These are phyloP conservation scores for Alfaro cultratus DNA, from an alignment of 2,797 vertebrate genomes.

Conservation along the genomic window DNA sequence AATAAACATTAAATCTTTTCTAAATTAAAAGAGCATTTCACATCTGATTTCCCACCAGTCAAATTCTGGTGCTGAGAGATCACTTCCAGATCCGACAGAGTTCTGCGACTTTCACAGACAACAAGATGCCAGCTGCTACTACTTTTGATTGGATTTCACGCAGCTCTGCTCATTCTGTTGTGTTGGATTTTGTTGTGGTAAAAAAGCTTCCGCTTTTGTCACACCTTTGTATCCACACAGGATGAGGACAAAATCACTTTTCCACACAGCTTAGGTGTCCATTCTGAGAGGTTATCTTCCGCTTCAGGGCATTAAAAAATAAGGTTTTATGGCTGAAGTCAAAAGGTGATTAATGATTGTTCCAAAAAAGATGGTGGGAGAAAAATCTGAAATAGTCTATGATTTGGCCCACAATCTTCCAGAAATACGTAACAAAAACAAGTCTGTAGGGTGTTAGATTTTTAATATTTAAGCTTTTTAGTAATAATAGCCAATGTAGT, in stretches of 20 bases:
- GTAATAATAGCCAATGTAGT: conserved; percentile 3
- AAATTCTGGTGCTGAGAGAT: conserved; percentile 28
- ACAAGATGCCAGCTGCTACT: conserved; percentile 58
- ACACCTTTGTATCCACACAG: conserved; percentile 59
- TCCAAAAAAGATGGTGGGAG: conserved; percentile 47
- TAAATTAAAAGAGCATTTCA: conserved; percentile 29
- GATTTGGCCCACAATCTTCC: conserved; percentile 45
- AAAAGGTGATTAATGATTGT: conserved; percentile 67
- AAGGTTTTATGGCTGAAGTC: conserved; percentile 65
- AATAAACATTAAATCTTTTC: conserved; percentile 33
- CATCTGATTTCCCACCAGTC: conserved; percentile 26
- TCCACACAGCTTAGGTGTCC: conserved; percentile 57
- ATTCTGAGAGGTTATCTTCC: conserved; percentile 33
- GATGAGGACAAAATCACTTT: conserved; percentile 65
- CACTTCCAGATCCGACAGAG: conserved; percentile 41
- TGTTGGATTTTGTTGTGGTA: conserved; percentile 54
- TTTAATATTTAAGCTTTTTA: conserved; percentile 23
- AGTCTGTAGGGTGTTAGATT: conserved; percentile 9
- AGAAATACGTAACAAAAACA: conserved; percentile 26
- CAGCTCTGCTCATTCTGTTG: conserved; percentile 63
- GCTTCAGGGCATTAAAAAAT: conserved; percentile 58
- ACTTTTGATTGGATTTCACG: conserved; percentile 72
- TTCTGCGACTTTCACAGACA: conserved; percentile 48
- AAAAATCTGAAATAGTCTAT: conserved; percentile 49
- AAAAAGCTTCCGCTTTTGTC: conserved; percentile 34